Percentiles rank a stretch among this genome's conserved stretches.
Evolutionary conservation across 2,797 vertebrate genomes (phyloP).

Genomic region (Melanotaenia boesemani): DNA sequence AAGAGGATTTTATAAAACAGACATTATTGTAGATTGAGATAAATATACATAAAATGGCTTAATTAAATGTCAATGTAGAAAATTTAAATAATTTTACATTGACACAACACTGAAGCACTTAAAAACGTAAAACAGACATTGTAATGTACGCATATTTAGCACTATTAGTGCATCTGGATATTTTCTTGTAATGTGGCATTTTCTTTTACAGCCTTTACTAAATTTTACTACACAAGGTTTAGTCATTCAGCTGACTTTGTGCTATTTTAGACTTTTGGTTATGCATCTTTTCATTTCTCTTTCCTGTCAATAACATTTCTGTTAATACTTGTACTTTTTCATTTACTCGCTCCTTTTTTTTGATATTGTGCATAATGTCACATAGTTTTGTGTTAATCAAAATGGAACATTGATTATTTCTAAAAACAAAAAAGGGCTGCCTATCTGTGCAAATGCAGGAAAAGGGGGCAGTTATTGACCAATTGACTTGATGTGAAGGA

Average conservation of each 20-base stretch:
- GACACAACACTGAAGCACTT: background rate
- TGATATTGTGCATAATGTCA: slow-evolving; percentile 42
- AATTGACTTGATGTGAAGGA: slow-evolving; percentile 82
- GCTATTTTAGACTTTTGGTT: slow-evolving; percentile 8
- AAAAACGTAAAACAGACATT: background rate
- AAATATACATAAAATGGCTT: background rate
- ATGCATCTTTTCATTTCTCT: slow-evolving; percentile 16
- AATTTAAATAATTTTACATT: too few species aligned
- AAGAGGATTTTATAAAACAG: background rate
- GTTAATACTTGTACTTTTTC: slow-evolving; percentile 30
- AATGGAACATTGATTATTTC: slow-evolving; percentile 86
- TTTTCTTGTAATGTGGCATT: background rate
- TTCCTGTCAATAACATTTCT: slow-evolving; percentile 26
- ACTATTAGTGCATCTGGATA: too few species aligned
- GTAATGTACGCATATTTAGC: too few species aligned
- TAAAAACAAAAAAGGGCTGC: slow-evolving; percentile 79
- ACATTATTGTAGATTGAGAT: background rate
- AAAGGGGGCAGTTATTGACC: slow-evolving; percentile 83
- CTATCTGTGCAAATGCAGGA: slow-evolving; percentile 68
- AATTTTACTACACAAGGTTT: background rate
- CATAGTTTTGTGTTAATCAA: slow-evolving; percentile 64
- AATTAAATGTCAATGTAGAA: background rate
- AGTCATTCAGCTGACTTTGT: background rate
- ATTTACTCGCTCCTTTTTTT: slow-evolving; percentile 30
- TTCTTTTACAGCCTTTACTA: background rate